Evolutionary conservation across 2,888 invertebrate genomes (phyloP), one percentile per base, ranked within the genome.

Genomic region (Dicycla oo): DNA sequence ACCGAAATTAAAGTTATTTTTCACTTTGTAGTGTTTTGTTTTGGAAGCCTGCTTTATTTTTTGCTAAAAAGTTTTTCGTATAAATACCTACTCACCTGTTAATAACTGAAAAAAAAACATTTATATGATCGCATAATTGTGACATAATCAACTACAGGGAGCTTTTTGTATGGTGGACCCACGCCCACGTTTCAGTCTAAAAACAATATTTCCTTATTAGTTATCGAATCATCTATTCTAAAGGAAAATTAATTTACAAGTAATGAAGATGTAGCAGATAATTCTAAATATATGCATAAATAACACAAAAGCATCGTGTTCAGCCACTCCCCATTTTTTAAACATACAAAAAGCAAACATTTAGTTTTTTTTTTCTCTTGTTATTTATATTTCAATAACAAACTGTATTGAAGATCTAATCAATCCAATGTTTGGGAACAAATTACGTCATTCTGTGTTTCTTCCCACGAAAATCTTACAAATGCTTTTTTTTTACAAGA

Each of bases 371-470:
- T 51, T 66, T 51, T 34, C 34, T n/a, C 40, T 40, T 30, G 38
- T n/a, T 18, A 49, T 40, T 70, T n/a, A 30, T 40, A 30, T 58
- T 45, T 53, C 30, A 71, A 53, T 76, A 57, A 57, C 30, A 43
- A 71, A 43, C 3, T 26, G 3, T 78, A 72, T 62, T 60, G 54
- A 43, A 74, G 61, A 78, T 75, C 30, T 30, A 56, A 79, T 79
- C 76, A 60, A 61, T 43, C 40, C 8, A 45, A 51, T 65, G 64
- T 65, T 78, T 56, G 26, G 18, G 23, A 30, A 61, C 13, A 45
- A 26, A 56, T 79, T 57, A 51, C 79, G 60, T 76, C 64, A 79
- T 40, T 30, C 15, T 23, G 0, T n/a, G 47, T 51, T 51, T 30
- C 13, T 62, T 79, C 51, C 57, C 65, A 73, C 56, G 60, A 54